These are phyloP conservation scores for Ctenosaura bakeri DNA, from an alignment of 2,797 vertebrate genomes.

Conservation along the genomic window DNA sequence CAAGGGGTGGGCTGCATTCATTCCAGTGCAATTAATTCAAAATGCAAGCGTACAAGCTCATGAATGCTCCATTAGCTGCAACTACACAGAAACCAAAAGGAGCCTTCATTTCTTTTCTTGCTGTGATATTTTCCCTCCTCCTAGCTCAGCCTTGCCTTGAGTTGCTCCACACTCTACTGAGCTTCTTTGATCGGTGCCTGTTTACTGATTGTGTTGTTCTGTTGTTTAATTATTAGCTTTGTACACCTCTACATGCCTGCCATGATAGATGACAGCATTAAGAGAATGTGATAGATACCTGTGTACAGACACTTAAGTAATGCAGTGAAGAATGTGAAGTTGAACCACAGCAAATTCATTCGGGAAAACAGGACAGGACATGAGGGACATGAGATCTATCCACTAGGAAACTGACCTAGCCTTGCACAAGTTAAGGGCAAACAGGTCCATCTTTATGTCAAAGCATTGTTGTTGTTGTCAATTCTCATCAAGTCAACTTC, in stretches of 20 bases:
- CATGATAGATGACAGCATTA: background rate
- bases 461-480: too few species aligned
- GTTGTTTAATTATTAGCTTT: slow-evolving; percentile 69
- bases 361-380: slow-evolving; percentile 28
- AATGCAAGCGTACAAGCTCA: background rate
- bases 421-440: too few species aligned
- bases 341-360: background rate
- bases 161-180: slow-evolving; percentile 59
- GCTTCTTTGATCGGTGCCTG: slow-evolving; percentile 65
- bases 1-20: background rate
- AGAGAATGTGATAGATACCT: slow-evolving; percentile 22
- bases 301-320: slow-evolving; percentile 43
- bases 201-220: slow-evolving; percentile 55
- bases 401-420: too few species aligned
- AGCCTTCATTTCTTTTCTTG: slow-evolving; percentile 53
- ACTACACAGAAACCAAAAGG: background rate
- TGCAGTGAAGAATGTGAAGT: slow-evolving; percentile 52
- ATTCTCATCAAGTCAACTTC: too few species aligned
- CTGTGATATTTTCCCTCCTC: slow-evolving; percentile 55
- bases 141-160: slow-evolving; percentile 53
- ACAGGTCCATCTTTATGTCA: too few species aligned
- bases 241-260: slow-evolving; percentile 57
- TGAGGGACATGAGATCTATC: too few species aligned
- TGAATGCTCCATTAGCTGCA: slow-evolving; percentile 14
- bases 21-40: slow-evolving; percentile 8